Evolutionary conservation across 2,113 vertebrate species (phyloP).

Genomic region (Excalfactoria chinensis): DNA sequence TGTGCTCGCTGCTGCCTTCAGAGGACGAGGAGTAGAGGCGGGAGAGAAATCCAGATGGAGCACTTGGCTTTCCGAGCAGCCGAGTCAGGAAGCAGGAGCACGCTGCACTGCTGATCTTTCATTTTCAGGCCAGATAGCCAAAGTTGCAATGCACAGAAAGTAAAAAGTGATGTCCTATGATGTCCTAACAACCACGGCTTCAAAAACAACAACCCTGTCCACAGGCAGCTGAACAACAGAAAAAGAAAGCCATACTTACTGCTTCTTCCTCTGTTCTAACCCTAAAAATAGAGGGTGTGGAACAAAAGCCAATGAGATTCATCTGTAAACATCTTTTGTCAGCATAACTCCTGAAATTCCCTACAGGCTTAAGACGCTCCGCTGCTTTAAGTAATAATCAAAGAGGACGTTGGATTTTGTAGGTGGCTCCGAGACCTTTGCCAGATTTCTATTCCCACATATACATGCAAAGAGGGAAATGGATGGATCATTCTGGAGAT

Average conservation of each 20-base stretch:
- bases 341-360: neutral
- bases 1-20: neutral
- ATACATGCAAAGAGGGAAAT: neutral
- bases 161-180: neutral
- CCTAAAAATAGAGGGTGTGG: neutral
- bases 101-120: neutral
- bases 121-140: neutral
- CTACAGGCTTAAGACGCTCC: neutral
- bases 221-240: neutral
- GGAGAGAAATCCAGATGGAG: rapidly evolving
- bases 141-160: neutral
- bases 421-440: neutral
- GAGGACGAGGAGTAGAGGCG: neutral
- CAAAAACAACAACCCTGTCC: neutral
- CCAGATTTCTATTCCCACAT: neutral
- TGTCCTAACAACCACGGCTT: neutral
- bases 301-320: neutral
- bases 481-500: conserved; percentile 35
- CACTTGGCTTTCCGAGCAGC: neutral
- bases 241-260: neutral
- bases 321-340: neutral
- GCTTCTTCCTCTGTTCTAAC: neutral
- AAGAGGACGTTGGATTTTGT: neutral
- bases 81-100: neutral
- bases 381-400: neutral